Evolutionary conservation across 1,140 invertebrate species (phyloP), one percentile per base, ranked within the genome.

Genomic region (Drosophila ohnishii): DNA sequence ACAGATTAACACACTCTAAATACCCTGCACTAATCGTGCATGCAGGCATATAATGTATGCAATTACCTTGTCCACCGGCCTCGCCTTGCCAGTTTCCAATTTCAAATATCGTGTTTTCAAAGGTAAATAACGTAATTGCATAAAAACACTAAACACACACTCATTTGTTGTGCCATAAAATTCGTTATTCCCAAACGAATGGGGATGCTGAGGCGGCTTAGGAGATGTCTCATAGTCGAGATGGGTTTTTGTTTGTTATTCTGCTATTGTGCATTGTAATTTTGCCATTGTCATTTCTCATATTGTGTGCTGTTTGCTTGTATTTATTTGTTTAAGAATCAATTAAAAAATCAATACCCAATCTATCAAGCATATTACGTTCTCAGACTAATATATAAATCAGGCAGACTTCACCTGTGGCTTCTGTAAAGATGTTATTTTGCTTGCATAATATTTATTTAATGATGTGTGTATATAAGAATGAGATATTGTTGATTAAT

Each of bases 1-100:
- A 71, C 70, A 84, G 53, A 84, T 88, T 84, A 79, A 61, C 80
- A 64, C 80, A 76, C 80, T 50, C 61, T 51, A 51, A 58, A 59
- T 72, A 72, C 69, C 69, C 69, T 71, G 35, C 28, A 72, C 35
- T 47, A 45, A 70, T 58, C 37, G 69, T 69, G 65, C 45, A 3
- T n/a, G 22, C 37, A 66, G 69, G 69, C 47, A 59, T 71, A 32
- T 71, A 71, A 40, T 42, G n/a, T 13, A 50, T 42, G 51, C 53
- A 59, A 59, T 71, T 59, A 72, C n/a, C 22, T 53, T 69, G 60
- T 67, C 64, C 19, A 67, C 28, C 30, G 19, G 65, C 45, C 34
- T 19, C 30, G 30, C 19, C 45, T 50, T 10, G 16, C 40, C 34
- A 32, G 34, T 37, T 55, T 55, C 51, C 50, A 22, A 60, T 35